Evolutionary conservation across 1,140 invertebrate species (phyloP), one percentile per base, ranked within the genome.

Genomic region (Drosophila pseudoobscura): DNA sequence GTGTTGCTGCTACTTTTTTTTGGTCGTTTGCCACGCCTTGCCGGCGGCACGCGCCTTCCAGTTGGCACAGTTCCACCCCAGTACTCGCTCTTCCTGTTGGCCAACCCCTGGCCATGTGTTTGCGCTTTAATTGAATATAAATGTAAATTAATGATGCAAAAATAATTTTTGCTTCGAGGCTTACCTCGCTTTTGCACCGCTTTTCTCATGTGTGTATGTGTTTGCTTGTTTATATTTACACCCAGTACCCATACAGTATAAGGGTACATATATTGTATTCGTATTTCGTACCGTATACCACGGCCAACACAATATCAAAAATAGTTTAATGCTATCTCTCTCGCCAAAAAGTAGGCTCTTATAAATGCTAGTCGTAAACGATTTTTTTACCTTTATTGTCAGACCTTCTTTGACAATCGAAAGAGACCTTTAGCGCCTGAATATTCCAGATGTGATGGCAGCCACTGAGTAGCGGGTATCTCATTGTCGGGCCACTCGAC

Each of bases 111-210:
- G 71, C 63, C 24, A 66, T 78, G 83, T 85, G 82, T 88, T 87
- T 85, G 82, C 74, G 65, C 82, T 88, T 88, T 83, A 88, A 88
- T 88, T 88, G 83, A 88, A 88, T 88, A 89, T 89, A 88, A 88
- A 88, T 88, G 83, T 89, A 88, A 89, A 89, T 88, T 88, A 88
- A 88, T 88, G 83, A 83, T 88, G 83, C 83, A 88, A 76, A 88
- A 88, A 87, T 88, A 88, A 88, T 87, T 88, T 88, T 83, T 88
- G 82, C 82, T 88, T 87, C 54, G 64, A 78, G 82, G 82, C 82
- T 80, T 80, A 68, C 70, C 70, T 44, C 60, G 60, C 51, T 51
- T 43, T 74, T 55, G 47, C 66, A 39, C 57, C 31, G 56, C 26
- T 63, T 72, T 55, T 29, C 53, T 15, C 44, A 29, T 43, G 7